Evolutionary conservation across 1,140 invertebrate species (phyloP), one percentile per base, ranked within the genome.

Genomic region (Parasteatoda tepidariorum): DNA sequence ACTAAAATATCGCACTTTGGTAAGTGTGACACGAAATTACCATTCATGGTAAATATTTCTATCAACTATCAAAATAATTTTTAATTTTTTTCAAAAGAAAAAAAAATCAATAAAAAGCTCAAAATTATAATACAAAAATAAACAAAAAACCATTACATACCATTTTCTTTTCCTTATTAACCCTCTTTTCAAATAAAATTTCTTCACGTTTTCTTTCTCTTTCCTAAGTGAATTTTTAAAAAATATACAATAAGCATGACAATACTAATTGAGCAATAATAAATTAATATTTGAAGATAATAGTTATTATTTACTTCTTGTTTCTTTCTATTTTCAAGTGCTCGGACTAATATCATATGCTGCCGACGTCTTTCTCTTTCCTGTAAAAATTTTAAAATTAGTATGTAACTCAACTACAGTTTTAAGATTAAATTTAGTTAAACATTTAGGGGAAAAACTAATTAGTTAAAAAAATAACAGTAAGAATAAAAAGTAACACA

Each of bases 321-420:
- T 76, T 89, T 93, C 79, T 96, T 93, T 3, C 96, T 92, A 68
- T 93, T 92, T 87, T 98, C 96, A 71, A 98, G 87, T 57, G 95
- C 94, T 33, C 96, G 93, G 24, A 98, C 94, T 48, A 97, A 90
- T 1, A 95, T 91, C 90, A 96, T 95, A 88, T 98, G 96, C 88
- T 98, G 96, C 55, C 96, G 91, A 87, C 95, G 91, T 87, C 97
- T 91, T 89, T 98, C 97, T 67, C 95, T 91, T 89, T 98, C 97
- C 95, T 97, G 87, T 15, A 78, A 83, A 86, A 75, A 26, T 59
- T 9, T 59, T 0, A n/a, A 18, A 57, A 57, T 57, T 57, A 57
- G 6, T 57, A 57, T 6, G 6, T 6, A 57, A 18, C 55, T n/a
- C 38, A 5, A n/a, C n/a, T n/a, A n/a, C n/a, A n/a, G n/a, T n/a